Base-by-base conservation (phyloP, 37 sponge, comb jelly and placozoan genomes). In the Halichondria panicea region DNA sequence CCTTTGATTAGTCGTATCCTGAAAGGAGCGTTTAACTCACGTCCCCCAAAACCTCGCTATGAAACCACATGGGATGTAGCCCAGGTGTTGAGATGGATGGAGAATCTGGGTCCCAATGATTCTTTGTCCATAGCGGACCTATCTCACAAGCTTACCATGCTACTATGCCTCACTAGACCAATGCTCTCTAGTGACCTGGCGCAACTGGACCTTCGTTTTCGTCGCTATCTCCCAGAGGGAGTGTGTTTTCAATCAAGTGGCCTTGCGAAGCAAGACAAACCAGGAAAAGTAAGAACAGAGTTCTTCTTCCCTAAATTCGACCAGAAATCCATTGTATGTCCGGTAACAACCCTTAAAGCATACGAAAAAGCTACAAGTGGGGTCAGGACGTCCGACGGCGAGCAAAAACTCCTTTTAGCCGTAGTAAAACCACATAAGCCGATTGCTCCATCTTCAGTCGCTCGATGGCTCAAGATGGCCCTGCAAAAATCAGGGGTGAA, bases 1-100 rank as follows among this genome's bases (percentile, higher is more conserved):
- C 67, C 66, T 2, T 28, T 48, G n/a, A 60, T 73, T 22, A 19
- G 60, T 55, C 11, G 61, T 7, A 18, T 77, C n/a, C 18, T 77
- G 41, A 64, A 68, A 27, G 69, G 80, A 7, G 70, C 70, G 1
- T 79, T 57, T 61, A 64, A 79, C 55, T 4, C 4, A 11, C 57
- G 80, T 5, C 76, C 76, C 31, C 80, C 80, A 54, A 58, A 57
- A 31, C 80, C 80, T 3, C 54, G 62, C 39, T 55, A 69, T 59
- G 19, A 13, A 2, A n/a, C 54, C 1, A 81, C 81, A 5, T 81
- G 81, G 81, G 69, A 70, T 30, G 62, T 80, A 34, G 19, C 43
- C 46, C 4, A 43, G 34, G 81, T 69, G 15, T 19, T 44, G 41
- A n/a, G 9, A 11, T 65, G 35, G 43, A 34, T 77, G 5, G 39